phyloP scores from a whole-genome alignment of 37 sponge, comb jelly and placozoan species.

The Halisarca cf. caerulea region DNA sequence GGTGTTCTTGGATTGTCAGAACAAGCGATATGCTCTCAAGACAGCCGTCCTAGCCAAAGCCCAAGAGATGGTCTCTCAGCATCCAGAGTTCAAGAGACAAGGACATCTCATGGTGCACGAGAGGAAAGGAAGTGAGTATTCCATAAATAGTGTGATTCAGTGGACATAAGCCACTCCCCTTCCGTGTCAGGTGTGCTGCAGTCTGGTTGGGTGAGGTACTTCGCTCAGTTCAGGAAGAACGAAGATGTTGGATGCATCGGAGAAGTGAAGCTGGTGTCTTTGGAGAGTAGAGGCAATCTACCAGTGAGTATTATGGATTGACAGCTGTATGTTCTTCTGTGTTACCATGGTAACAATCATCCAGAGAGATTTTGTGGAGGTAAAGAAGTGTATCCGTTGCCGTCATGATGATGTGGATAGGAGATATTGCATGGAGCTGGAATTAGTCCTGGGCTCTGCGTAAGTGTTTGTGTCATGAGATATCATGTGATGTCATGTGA shows the following conservation, averaged over 20 bases:
- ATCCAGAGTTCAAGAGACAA: constrained; percentile 74
- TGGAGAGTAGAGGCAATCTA: constrained; percentile 26
- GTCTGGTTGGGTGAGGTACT: constrained; percentile 68
- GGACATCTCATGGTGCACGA: constrained; percentile 77
- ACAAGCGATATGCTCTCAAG: constrained; percentile 9
- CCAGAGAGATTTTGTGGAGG: constrained; percentile 57
- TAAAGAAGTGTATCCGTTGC: constrained; percentile 69
- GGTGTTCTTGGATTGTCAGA: constrained; percentile 5
- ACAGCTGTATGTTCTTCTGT: background rate
- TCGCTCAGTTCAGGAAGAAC: constrained; percentile 70
- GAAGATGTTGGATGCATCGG: constrained; percentile 22
- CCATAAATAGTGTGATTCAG: background rate
- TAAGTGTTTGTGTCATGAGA: background rate
- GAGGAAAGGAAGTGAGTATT: constrained; percentile 1
- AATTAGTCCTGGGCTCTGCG: background rate
- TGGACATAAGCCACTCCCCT: background rate
- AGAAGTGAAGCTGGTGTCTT: constrained; percentile 39
- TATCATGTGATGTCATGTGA: background rate
- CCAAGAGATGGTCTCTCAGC: constrained; percentile 46
- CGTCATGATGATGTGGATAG: constrained; percentile 79
- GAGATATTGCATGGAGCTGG: constrained; percentile 90
- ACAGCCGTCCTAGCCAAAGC: constrained; percentile 6
- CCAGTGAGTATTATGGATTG: constrained; percentile 19
- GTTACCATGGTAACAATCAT: background rate
- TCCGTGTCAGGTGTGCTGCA: background rate